Conservation (phyloP, 2,113 vertebrate genomes). For the Callopanchax toddi region DNA sequence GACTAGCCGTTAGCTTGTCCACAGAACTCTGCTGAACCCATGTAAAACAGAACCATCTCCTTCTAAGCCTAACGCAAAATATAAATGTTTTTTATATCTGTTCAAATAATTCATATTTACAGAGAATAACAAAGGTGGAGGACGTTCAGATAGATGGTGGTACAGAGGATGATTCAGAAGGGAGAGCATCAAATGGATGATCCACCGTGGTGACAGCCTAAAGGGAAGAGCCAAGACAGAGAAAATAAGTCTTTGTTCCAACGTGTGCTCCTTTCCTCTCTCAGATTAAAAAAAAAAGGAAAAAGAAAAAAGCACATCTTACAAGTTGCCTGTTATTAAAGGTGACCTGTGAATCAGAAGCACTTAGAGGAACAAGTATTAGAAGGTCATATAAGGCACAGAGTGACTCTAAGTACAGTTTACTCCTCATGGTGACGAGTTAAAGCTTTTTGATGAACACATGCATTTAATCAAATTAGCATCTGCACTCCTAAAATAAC, state of each 20-base stretch:
- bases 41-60: too few species aligned
- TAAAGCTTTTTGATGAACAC: too few species aligned
- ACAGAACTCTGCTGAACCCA: neutral
- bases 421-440: too few species aligned
- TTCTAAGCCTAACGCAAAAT: too few species aligned
- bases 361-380: neutral
- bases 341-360: neutral
- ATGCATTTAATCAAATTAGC: too few species aligned
- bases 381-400: neutral
- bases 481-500: too few species aligned
- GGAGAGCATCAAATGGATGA: too few species aligned
- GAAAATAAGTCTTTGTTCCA: neutral
- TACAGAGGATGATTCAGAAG: neutral
- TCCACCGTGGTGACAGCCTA: too few species aligned
- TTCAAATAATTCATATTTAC: neutral
- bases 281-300: slow-evolving; percentile 1
- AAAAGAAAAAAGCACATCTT: neutral
- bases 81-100: too few species aligned
- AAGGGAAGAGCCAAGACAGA: neutral
- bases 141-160: neutral
- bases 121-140: neutral
- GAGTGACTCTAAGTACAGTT: too few species aligned
- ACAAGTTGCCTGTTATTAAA: neutral
- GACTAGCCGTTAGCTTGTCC: too few species aligned
- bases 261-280: neutral